Evolutionary conservation across 2,113 vertebrate species (phyloP).

Genomic region (Gopherus evgoodei): DNA sequence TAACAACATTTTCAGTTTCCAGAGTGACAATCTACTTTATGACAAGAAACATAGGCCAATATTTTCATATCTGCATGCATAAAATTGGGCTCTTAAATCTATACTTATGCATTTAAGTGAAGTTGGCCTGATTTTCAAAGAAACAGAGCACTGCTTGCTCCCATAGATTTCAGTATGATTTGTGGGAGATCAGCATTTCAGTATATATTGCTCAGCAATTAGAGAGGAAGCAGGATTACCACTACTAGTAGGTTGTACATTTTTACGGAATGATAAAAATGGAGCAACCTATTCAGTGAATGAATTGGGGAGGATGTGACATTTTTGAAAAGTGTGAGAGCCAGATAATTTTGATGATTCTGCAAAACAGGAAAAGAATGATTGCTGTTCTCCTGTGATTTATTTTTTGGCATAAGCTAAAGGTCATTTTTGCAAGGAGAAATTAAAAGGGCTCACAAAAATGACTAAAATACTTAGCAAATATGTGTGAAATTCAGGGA

Average conservation of each 20-base stretch:
- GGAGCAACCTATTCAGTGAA: not conserved
- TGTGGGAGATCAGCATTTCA: not conserved
- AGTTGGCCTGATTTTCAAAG: not conserved
- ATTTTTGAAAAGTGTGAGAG: not conserved
- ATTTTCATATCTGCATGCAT: not conserved
- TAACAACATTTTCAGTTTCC: not conserved
- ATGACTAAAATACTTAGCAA: not conserved
- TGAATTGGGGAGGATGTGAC: not conserved
- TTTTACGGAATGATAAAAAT: not conserved
- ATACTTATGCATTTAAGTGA: not conserved
- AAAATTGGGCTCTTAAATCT: not conserved
- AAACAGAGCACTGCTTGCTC: not conserved
- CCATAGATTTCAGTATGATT: not conserved
- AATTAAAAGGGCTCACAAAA: not conserved
- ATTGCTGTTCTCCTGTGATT: not conserved
- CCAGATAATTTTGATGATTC: not conserved
- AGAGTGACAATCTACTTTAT: slow-evolving; percentile 23
- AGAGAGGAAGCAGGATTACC: not conserved
- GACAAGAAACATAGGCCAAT: not conserved
- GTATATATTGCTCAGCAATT: not conserved
- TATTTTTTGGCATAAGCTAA: not conserved
- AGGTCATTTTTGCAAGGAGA: not conserved
- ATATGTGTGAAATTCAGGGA: not conserved
- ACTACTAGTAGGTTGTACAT: not conserved
- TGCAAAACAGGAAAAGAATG: not conserved